These are phyloP conservation scores for Megalops atlanticus DNA, from an alignment of 2,113 vertebrate genomes.

Conservation along the genomic window DNA sequence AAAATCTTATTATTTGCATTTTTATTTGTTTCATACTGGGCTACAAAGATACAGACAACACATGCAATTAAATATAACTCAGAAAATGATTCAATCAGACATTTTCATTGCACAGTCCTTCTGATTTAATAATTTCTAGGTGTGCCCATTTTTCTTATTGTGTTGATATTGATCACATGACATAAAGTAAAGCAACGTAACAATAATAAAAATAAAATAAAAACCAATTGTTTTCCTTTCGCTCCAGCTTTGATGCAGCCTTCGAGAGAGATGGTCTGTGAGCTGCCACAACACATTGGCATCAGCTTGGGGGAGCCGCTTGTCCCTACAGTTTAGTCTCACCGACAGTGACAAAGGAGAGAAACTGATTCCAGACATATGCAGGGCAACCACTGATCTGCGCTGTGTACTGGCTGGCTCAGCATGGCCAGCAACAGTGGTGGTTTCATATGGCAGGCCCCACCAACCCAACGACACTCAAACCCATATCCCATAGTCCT, in stretches of 20 bases:
- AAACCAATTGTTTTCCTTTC: background rate
- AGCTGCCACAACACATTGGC: background rate
- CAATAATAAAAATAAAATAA: background rate
- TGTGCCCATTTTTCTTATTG: background rate
- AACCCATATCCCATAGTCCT: background rate
- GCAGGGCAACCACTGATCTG: background rate
- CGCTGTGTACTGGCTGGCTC: background rate
- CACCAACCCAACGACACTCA: background rate
- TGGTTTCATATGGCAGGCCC: background rate
- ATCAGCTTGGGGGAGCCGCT: background rate
- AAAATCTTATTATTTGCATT: too few relatives aligned
- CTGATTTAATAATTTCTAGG: background rate
- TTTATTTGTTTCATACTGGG: too few relatives aligned
- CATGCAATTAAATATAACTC: too few relatives aligned
- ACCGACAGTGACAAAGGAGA: background rate
- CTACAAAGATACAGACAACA: too few relatives aligned
- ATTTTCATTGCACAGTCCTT: background rate
- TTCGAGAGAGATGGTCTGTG: background rate
- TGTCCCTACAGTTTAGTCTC: background rate
- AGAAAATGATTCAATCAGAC: too few relatives aligned
- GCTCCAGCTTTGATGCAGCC: background rate
- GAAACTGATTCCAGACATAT: background rate
- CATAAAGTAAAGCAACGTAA: background rate
- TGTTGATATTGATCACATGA: background rate
- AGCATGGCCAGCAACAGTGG: background rate